These are phyloP conservation scores for Tiliacea citrago DNA, from an alignment of 2,888 invertebrate genomes.

Conservation along the genomic window DNA sequence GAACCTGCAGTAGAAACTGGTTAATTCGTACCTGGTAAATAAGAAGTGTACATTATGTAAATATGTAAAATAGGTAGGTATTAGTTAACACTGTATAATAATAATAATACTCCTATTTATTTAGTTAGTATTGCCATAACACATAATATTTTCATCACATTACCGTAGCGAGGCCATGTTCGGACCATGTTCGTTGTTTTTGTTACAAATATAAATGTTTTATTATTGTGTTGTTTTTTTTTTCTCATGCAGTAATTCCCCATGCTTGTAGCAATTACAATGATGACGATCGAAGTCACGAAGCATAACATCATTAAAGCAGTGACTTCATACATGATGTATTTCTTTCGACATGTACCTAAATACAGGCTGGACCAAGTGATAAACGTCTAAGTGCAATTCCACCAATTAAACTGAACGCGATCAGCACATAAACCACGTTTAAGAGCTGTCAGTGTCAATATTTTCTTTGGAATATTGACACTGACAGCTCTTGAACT, in stretches of 20 bases:
- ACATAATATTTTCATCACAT: constrained; percentile 46
- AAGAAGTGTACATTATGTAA: constrained; percentile 55
- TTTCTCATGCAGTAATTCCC: constrained; percentile 7
- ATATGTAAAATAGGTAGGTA: constrained; percentile 56
- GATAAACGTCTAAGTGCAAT: background rate
- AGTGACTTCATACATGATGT: constrained; percentile 1
- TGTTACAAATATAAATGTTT: constrained; percentile 64
- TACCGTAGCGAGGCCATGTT: constrained; percentile 89
- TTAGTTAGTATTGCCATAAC: constrained; percentile 65
- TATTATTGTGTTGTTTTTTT: constrained; percentile 50
- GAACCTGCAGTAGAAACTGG: constrained; percentile 4
- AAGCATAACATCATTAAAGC: constrained; percentile 27
- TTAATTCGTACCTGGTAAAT: constrained; percentile 49
- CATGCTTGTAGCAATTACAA: constrained; percentile 20
- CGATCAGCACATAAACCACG: too few relatives aligned
- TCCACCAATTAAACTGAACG: too few relatives aligned
- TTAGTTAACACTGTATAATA: constrained; percentile 31
- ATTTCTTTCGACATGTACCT: background rate
- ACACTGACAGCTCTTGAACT: too few relatives aligned
- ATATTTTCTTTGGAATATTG: too few relatives aligned
- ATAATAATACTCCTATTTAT: constrained; percentile 46
- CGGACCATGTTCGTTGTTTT: constrained; percentile 78
- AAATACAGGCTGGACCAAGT: background rate
- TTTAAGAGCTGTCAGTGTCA: too few relatives aligned
- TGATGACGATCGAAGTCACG: constrained; percentile 8